Evolutionary conservation across 2,113 vertebrate genomes (phyloP), one percentile per base, ranked within the genome.

Genomic region (Scomber scombrus): DNA sequence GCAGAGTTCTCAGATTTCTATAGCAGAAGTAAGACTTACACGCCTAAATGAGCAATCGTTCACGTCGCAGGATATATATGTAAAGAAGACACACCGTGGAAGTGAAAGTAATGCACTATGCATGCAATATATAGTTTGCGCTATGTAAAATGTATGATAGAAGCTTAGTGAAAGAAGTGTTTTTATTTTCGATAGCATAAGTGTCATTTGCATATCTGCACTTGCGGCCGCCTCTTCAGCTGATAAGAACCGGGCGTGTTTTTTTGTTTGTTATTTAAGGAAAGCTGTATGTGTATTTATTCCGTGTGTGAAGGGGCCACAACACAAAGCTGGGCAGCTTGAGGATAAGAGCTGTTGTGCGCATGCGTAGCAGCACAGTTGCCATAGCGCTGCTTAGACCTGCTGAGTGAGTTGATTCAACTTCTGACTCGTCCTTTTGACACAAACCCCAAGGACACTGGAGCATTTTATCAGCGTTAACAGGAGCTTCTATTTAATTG

Each of bases 391-490:
- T 69, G 55, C 12, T 31, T 5, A n/a, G 82, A 82, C 71, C 77
- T 79, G 75, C 80, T 78, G 87, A 89, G 84, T 73, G 85, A 89
- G 83, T 83, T 85, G 88, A 65, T 87, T 60, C 31, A 90, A 90
- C 81, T 92, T 87, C 61, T 81, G 69, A 75, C 65, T 0, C 57
- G 67, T 78, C 82, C 45, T 54, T 49, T 52, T 12, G 52, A 63
- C 51, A 63, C 10, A 68, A 51, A 60, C 4, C 14, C 14, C 21
- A 11, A 72, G 54, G 52, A 60, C 81, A 21, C 5, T 1, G n/a
- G 31, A 43, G n/a, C 49, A 5, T 43, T 63, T 60, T 11, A 26
- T 18, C 23, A 16, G 0, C 31, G 0, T 26, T 8, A 13, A 12
- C 18, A 0, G 1, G 12, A 13, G 1, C 1, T 11, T 71, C 55